Evolutionary conservation across 2,797 vertebrate genomes (phyloP).

Genomic region (Melopsittacus undulatus): DNA sequence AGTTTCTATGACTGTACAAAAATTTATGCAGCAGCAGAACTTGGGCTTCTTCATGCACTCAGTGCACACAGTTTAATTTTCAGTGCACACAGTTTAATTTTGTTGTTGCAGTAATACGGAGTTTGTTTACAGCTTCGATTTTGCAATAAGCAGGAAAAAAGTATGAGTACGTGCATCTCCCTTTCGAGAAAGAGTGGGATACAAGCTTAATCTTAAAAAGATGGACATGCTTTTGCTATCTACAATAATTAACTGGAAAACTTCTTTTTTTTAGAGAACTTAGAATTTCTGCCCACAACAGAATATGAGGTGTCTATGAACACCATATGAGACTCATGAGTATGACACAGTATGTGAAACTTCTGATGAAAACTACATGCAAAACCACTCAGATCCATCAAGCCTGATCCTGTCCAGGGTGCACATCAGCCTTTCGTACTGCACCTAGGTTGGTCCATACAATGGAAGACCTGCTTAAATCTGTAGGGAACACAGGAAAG

Average conservation of each 20-base stretch:
- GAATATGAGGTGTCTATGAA: not conserved
- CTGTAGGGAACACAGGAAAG: not conserved
- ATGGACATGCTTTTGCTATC: not conserved
- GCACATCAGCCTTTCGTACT: not conserved
- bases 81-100: not conserved
- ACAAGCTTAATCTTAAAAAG: not conserved
- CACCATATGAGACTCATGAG: fast-evolving
- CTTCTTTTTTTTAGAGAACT: not conserved
- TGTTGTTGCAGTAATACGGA: not conserved
- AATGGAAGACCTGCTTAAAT: not conserved
- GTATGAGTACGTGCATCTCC: not conserved
- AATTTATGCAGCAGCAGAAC: not conserved
- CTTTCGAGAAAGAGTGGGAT: not conserved
- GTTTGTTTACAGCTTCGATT: not conserved
- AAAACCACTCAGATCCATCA: not conserved
- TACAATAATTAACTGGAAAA: not conserved
- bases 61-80: not conserved
- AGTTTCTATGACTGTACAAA: not conserved
- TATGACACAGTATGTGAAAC: fast-evolving
- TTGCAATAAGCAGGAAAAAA: not conserved
- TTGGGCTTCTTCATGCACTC: not conserved
- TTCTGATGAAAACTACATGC: not conserved
- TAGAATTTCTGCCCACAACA: fast-evolving
- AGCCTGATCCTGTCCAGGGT: not conserved
- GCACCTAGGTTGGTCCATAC: not conserved